These are phyloP conservation scores for Ptychobarbus kaznakovi DNA, from an alignment of 2,797 vertebrate species.

Conservation along the genomic window DNA sequence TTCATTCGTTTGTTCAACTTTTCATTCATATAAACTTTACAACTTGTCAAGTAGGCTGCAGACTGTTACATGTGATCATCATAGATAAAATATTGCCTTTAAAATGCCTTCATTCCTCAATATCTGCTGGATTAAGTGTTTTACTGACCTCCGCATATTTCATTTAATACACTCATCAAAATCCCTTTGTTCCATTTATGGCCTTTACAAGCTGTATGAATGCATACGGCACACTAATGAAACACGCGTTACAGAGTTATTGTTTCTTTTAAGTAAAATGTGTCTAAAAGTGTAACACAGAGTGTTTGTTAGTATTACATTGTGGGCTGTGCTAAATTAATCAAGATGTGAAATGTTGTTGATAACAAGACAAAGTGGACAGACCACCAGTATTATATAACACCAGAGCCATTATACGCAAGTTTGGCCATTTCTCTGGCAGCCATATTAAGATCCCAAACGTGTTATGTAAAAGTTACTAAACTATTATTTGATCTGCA, in stretches of 20 bases:
- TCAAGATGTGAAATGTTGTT: constrained; percentile 46
- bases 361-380: constrained; percentile 46
- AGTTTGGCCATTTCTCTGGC: constrained; percentile 49
- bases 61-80: background rate
- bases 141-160: constrained; percentile 37
- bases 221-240: constrained; percentile 18
- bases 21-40: background rate
- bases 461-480: constrained; percentile 57
- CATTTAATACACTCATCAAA: constrained; percentile 31
- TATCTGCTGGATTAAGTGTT: constrained; percentile 22
- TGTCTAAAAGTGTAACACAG: background rate
- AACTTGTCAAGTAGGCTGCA: constrained; percentile 72
- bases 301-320: constrained; percentile 48
- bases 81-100: background rate
- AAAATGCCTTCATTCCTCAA: background rate
- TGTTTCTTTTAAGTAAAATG: background rate
- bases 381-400: constrained; percentile 49
- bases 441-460: constrained; percentile 56
- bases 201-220: constrained; percentile 11
- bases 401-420: constrained; percentile 51
- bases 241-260: background rate
- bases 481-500: constrained; percentile 45
- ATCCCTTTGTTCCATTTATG: constrained; percentile 24
- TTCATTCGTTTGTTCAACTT: background rate
- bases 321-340: constrained; percentile 40